Evolutionary conservation across 2,113 vertebrate genomes (phyloP), one percentile per base, ranked within the genome.

Genomic region (Electrona antarctica): DNA sequence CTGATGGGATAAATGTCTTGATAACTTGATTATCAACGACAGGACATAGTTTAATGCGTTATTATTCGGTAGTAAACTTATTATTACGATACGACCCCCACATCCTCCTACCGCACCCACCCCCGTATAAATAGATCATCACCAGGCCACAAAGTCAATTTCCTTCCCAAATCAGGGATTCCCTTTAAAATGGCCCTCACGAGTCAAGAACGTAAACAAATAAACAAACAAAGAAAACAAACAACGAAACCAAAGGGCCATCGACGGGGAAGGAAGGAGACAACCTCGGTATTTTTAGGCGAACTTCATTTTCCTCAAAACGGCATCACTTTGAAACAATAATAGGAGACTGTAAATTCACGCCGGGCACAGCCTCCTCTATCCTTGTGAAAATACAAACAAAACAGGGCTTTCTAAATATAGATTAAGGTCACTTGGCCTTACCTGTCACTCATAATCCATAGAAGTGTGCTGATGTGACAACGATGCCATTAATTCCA

Each of bases 81-180:
- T 56, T 11, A 57, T 57, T 15, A 8, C 8, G 8, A 57, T 28
- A 29, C 57, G 29, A 59, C 3, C 21, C 7, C 57, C 33, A 41
- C 5, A 41, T 41, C 33, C 33, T 41, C 33, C 33, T 6, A 41
- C 33, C 33, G 3, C 33, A 41, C 33, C 33, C 33, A 21, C 21
- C 21, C 21, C 21, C 21, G 21, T 21, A 21, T 21, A 21, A 21
- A 21, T 21, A 21, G 21, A 21, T 21, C 61, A 78, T 79, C 83
- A 84, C 80, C 33, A 85, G 83, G 81, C 87, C 87, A 84, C 70
- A 73, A 78, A 79, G 67, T 78, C 76, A 61, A 11, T 64, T 68
- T 73, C 77, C 64, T 73, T 50, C 72, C 77, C 2, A 8, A 64
- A 11, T 54, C 73, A 70, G 81, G 78, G 63, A 68, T 62, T 71